Conservation (phyloP, 1,140 invertebrate genomes). For the Lerema accius region DNA sequence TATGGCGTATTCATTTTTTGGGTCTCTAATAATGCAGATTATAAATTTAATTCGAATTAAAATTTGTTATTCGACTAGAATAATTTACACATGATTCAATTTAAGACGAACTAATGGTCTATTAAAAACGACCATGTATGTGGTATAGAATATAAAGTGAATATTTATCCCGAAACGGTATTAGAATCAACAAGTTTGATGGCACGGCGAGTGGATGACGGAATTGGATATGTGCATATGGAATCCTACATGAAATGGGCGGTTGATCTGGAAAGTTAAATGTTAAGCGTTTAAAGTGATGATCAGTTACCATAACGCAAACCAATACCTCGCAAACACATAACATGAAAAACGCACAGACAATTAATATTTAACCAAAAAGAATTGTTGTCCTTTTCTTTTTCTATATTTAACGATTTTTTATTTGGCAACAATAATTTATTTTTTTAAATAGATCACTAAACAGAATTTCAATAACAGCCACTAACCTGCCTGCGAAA, state of each 20-base stretch:
- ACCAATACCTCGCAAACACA: background rate
- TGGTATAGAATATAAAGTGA: background rate
- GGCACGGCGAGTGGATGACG: background rate
- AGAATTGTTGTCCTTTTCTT: too few species aligned
- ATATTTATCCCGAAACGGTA: background rate
- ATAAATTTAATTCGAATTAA: too few species aligned
- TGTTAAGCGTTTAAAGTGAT: background rate
- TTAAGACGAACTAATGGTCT: too few species aligned
- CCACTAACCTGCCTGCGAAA: too few species aligned
- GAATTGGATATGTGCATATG: background rate
- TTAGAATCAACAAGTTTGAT: background rate
- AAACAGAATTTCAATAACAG: too few species aligned
- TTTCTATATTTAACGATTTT: too few species aligned
- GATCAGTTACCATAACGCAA: background rate
- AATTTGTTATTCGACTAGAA: background rate
- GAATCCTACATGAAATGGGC: background rate
- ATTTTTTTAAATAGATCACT: too few species aligned
- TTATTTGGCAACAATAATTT: too few species aligned
- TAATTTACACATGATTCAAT: background rate
- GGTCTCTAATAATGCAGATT: too few species aligned
- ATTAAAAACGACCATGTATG: background rate
- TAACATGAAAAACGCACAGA: background rate
- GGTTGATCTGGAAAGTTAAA: conserved; percentile 8
- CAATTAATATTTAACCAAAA: too few species aligned
- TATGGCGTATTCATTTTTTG: too few species aligned